A percentile compares a stretch with the other conserved stretches of the same genome.
Conservation (phyloP, 2,888 invertebrate genomes). For the Eupelmus urozonus region DNA sequence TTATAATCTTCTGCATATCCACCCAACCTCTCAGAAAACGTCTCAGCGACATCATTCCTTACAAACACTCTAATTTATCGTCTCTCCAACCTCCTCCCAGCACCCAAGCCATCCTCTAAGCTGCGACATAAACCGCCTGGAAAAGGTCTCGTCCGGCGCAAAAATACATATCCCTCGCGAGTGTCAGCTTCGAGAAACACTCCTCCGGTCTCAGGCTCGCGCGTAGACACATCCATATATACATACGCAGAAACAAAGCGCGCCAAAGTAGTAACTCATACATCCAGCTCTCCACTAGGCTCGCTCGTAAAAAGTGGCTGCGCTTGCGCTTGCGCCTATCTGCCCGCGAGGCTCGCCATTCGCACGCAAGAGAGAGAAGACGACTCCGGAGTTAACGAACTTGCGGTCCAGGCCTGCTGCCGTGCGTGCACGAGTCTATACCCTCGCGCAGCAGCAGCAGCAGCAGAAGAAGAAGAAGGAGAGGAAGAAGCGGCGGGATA, state of each 20-base stretch:
- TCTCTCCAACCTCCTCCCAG: no score
- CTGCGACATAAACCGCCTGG: background rate
- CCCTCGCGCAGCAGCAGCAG: background rate
- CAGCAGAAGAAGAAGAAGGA: no score
- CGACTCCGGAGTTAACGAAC: constrained; percentile 27
- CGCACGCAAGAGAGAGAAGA: no score
- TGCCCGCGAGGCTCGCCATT: no score
- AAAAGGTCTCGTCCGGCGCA: background rate
- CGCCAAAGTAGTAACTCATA: background rate
- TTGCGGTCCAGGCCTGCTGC: constrained; percentile 1
- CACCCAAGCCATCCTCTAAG: no score
- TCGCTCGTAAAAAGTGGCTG: background rate
- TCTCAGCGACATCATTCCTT: no score
- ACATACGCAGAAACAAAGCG: background rate
- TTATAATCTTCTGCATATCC: no score
- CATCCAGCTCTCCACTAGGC: background rate
- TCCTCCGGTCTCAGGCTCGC: no score
- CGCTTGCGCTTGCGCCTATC: no score
- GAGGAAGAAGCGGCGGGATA: background rate
- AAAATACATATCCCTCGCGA: background rate
- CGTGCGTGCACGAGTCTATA: background rate
- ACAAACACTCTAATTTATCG: no score
- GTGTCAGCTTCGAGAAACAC: background rate
- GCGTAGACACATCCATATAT: background rate
- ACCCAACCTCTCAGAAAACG: no score